Percentiles rank a stretch among this genome's conserved stretches.
Conservation (phyloP, 2,888 invertebrate genomes). For the Dolichomitus sp. region DNA sequence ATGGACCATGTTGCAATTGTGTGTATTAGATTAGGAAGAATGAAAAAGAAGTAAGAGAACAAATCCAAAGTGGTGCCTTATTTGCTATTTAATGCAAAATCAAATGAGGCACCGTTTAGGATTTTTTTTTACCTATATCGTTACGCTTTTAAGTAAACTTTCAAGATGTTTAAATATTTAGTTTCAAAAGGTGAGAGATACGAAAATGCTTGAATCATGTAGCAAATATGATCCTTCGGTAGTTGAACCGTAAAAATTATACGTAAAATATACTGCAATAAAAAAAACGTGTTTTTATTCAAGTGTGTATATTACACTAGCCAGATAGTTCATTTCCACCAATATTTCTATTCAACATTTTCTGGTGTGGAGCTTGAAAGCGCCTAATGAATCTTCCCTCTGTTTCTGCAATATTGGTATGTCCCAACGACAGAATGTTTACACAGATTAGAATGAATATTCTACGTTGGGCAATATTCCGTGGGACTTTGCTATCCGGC, state of each 20-base stretch:
- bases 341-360: not conserved
- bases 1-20: no score
- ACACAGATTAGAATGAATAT: slow-evolving; percentile 16
- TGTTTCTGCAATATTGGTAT: not conserved
- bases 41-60: no score
- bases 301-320: not conserved
- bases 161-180: no score
- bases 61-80: no score
- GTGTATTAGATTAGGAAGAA: not conserved
- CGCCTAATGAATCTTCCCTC: not conserved
- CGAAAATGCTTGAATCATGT: no score
- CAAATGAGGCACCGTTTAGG: no score
- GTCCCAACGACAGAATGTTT: not conserved
- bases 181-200: no score
- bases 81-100: no score
- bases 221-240: no score
- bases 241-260: no score
- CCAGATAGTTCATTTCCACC: not conserved
- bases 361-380: not conserved
- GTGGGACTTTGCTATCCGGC: not conserved
- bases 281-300: not conserved
- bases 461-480: slow-evolving; percentile 15
- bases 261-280: not conserved
- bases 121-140: no score
- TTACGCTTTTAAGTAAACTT: no score